Evolutionary conservation across 2,113 vertebrate species (phyloP), one percentile per base, ranked within the genome.

Genomic region (Xyliphius kryptos): DNA sequence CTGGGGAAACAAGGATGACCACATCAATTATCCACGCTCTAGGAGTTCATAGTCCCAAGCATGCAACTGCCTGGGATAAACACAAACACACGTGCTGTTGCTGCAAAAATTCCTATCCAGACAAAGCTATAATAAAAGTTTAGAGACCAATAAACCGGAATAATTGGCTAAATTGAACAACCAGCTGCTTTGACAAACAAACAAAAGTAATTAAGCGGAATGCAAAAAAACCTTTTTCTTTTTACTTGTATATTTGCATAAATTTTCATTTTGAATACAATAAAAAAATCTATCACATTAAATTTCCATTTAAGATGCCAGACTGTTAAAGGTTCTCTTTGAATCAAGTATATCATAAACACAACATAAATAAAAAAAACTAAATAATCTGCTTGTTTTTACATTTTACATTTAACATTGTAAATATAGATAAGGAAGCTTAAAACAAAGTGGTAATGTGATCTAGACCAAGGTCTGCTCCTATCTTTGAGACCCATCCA

Each of bases 21-120:
- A 60, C 37, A 70, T 55, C 7, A 12, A 63, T 60, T 74, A 20
- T 66, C 46, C 54, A 70, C 37, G 49, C 43, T 36, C 63, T 43
- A 26, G 43, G 56, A 65, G 55, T 41, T 46, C 26, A 52, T 32
- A 61, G 15, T 56, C n/a, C 43, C 44, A 22, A 21, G 50, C 12
- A 9, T 52, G 51, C 16, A 50, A 22, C 56, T 52, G 43, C 47
- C 63, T 61, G 36, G 5, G 17, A 55, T 38, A 60, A 62, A 41
- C 26, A 68, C 38, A 52, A 50, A 54, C 41, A 61, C 44, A 61
- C 37, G 38, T n/a, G 43, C 20, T 20, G 13, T 10, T 13, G 26
- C 14, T 15, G 2, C 12, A 7, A 15, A 21, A 15, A 38, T 32
- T 50, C 12, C 9, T n/a, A 43, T 43, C 36, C 60, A 57, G 14